These are phyloP conservation scores for Tenrec ecaudatus DNA, from an alignment of 2,113 vertebrate species.

Conservation along the genomic window DNA sequence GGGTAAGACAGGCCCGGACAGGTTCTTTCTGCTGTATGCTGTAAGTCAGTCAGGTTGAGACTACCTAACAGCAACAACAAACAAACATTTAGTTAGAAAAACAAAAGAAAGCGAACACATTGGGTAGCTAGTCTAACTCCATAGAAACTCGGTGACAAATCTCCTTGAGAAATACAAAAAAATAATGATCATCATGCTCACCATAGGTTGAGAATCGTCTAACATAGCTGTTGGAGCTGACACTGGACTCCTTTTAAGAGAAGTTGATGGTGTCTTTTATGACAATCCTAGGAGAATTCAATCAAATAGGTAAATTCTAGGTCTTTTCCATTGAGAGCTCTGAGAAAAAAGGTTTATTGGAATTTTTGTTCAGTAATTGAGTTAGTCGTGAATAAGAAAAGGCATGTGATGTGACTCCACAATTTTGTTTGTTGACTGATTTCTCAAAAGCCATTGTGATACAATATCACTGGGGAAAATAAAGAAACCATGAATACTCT, in stretches of 20 bases:
- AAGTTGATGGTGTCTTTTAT: background rate
- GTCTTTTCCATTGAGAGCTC: background rate
- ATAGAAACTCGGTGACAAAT: background rate
- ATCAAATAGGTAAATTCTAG: background rate
- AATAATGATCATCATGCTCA: background rate
- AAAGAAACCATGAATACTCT: constrained; percentile 54
- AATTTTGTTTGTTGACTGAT: constrained; percentile 54
- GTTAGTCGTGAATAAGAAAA: background rate
- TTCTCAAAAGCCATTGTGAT: constrained; percentile 33
- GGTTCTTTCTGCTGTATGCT: too few species aligned
- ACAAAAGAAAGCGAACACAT: constrained; percentile 17
- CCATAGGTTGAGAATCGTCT: background rate
- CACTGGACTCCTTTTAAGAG: background rate
- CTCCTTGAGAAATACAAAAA: background rate
- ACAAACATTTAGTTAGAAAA: background rate
- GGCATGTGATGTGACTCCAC: background rate
- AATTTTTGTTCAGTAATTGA: constrained; percentile 16
- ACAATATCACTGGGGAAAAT: constrained; percentile 11
- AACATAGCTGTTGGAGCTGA: background rate
- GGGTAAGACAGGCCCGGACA: too few species aligned
- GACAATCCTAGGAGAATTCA: background rate
- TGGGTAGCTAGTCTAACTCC: background rate
- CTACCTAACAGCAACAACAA: background rate
- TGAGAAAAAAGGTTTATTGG: constrained; percentile 12
- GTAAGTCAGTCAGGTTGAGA: too few species aligned